Evolutionary conservation across 2,888 invertebrate genomes (phyloP).

Genomic region (Deladenus siricidicola): DNA sequence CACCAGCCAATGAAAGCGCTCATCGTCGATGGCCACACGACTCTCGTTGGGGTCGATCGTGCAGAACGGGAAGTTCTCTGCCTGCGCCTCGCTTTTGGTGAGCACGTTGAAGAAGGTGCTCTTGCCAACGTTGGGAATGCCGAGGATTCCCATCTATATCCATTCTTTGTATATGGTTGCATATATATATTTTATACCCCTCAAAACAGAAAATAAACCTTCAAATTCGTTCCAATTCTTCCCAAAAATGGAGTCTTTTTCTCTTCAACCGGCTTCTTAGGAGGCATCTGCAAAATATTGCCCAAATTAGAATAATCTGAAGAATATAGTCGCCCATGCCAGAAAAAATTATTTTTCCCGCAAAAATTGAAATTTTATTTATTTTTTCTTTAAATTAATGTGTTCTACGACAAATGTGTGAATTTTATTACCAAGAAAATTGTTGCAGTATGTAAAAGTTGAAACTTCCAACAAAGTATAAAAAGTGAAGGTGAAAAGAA

Average conservation of each 20-base stretch:
- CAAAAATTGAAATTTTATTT: too few relatives aligned
- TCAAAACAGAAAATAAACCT: constrained; percentile 29
- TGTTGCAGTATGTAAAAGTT: too few relatives aligned
- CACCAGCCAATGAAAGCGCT: constrained; percentile 81
- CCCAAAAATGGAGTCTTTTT: constrained; percentile 69
- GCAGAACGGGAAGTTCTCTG: constrained; percentile 99
- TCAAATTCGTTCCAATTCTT: constrained; percentile 50
- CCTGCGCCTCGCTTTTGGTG: constrained; percentile 91
- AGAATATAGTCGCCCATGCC: too few relatives aligned
- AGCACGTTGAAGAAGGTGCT: constrained; percentile 98
- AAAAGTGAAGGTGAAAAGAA: too few relatives aligned
- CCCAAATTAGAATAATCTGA: too few relatives aligned
- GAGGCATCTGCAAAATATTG: constrained; percentile 57
- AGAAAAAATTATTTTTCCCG: too few relatives aligned
- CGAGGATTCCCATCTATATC: constrained; percentile 67
- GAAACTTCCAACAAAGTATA: too few relatives aligned
- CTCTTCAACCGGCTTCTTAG: constrained; percentile 66
- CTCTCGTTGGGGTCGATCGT: constrained; percentile 99
- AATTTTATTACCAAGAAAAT: too few relatives aligned
- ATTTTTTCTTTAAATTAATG: too few relatives aligned
- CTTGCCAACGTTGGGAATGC: constrained; percentile 94
- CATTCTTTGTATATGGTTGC: neutral
- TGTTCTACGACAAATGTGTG: too few relatives aligned
- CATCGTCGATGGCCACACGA: constrained; percentile 94
- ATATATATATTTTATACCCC: neutral